Evolutionary conservation across 2,113 vertebrate species (phyloP), one percentile per base, ranked within the genome.

Genomic region (Struthidea cinerea): DNA sequence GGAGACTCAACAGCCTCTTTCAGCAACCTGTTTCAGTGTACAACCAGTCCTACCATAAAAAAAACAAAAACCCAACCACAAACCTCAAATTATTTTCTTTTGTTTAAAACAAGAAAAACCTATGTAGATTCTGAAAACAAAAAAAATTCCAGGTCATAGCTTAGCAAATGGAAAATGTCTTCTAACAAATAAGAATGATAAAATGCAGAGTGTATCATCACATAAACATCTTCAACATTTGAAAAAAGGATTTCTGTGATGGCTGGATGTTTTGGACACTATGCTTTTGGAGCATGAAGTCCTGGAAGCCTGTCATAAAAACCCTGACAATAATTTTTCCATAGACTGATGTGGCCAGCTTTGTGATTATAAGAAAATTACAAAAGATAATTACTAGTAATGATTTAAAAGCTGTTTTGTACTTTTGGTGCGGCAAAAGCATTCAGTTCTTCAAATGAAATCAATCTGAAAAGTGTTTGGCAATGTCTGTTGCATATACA

Each of bases 381-480:
- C 4, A 93, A 22, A 83, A 73, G 19, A 50, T n/a, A 79, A 30
- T 30, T 86, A 64, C 30, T 46, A 44, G 28, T 26, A 65, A 93
- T 0, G 0, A 67, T 61, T 91, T 69, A 61, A 75, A 81, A 84
- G 15, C 22, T 86, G 55, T 68, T 42, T 63, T 23, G 24, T 50
- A 46, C 19, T 78, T 88, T 18, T 63, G 33, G 16, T 78, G 27
- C 18, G 55, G 37, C 33, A 87, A 77, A 92, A 64, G 32, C 20
- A 47, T 63, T 47, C 55, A 50, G 44, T 59, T 91, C 39, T 82
- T 90, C 37, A 93, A 83, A 82, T 28, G 2, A 87, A 82, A 90
- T 69, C 11, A 69, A 85, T 79, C 49, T 73, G n/a, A 53, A 83
- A 82, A 90, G 44, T 24, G 67, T 85, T 60, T 69, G 65, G 67